These are phyloP conservation scores for Eilema caniola DNA, from an alignment of 2,888 invertebrate genomes.

Conservation along the genomic window DNA sequence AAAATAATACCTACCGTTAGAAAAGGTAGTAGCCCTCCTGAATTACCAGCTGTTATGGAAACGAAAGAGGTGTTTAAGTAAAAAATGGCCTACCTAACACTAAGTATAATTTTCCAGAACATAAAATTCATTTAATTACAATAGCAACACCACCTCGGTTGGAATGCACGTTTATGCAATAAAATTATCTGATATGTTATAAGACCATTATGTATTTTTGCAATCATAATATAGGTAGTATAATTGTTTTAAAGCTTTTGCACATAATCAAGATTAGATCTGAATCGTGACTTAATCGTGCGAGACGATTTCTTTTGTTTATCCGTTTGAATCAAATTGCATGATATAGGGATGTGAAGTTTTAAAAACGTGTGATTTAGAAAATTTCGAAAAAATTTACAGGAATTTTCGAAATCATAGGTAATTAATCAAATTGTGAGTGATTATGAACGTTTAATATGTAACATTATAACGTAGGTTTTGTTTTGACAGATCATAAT, in stretches of 20 bases:
- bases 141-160: not conserved
- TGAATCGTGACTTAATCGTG: not conserved
- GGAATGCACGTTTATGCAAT: slow-evolving; percentile 25
- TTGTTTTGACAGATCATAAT: not conserved
- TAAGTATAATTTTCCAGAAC: slow-evolving; percentile 37
- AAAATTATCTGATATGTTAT: slow-evolving; percentile 19
- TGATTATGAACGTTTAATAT: no score
- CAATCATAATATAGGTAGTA: not conserved
- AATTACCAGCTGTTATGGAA: no score
- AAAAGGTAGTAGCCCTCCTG: no score
- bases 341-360: not conserved
- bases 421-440: not conserved
- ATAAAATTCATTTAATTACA: slow-evolving; percentile 43
- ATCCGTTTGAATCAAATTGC: not conserved
- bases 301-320: not conserved
- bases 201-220: slow-evolving; percentile 7
- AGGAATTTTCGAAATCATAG: not conserved
- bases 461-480: not conserved
- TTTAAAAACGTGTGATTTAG: not conserved
- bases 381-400: not conserved
- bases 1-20: no score
- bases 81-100: slow-evolving; percentile 12
- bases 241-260: slow-evolving; percentile 7
- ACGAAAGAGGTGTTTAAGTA: not conserved
- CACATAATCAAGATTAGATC: not conserved